Evolutionary conservation across 2,797 vertebrate species (phyloP).

Genomic region (Podargus strigoides): DNA sequence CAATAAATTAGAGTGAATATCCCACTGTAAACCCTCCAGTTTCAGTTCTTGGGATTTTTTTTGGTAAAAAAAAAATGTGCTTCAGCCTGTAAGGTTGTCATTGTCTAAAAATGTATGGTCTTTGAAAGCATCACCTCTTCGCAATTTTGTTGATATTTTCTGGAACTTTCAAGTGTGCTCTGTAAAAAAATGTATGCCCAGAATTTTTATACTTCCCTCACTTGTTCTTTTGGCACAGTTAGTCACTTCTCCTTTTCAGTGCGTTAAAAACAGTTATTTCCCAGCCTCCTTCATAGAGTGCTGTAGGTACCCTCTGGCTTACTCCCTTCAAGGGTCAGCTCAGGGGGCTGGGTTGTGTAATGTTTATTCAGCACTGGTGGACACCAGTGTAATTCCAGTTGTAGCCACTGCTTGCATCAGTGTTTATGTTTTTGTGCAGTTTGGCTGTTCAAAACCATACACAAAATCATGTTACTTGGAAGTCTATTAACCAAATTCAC

Average conservation of each 20-base stretch:
- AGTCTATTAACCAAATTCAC: not conserved
- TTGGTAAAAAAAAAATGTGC: not conserved
- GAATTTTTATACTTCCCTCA: conserved; percentile 35
- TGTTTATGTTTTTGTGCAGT: not conserved
- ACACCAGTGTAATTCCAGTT: not conserved
- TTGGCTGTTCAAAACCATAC: not conserved
- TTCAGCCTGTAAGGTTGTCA: not conserved
- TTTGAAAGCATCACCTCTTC: not conserved
- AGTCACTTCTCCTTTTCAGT: not conserved
- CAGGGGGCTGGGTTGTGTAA: not conserved
- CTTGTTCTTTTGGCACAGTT: conserved; percentile 30
- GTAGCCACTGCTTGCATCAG: not conserved
- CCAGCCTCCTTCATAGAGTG: not conserved
- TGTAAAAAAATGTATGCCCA: conserved; percentile 36
- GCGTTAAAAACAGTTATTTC: not conserved
- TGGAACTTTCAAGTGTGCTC: conserved; percentile 50
- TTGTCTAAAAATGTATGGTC: not conserved
- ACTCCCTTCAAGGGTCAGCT: not conserved
- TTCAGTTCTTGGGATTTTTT: not conserved
- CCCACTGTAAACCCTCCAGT: not conserved
- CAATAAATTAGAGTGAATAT: not conserved
- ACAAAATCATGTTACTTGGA: not conserved
- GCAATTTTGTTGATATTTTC: conserved; percentile 14
- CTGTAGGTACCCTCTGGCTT: not conserved
- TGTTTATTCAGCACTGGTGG: not conserved